Evolutionary conservation across 2,113 vertebrate genomes (phyloP), one percentile per base, ranked within the genome.

Genomic region (Gracilinanus agilis): DNA sequence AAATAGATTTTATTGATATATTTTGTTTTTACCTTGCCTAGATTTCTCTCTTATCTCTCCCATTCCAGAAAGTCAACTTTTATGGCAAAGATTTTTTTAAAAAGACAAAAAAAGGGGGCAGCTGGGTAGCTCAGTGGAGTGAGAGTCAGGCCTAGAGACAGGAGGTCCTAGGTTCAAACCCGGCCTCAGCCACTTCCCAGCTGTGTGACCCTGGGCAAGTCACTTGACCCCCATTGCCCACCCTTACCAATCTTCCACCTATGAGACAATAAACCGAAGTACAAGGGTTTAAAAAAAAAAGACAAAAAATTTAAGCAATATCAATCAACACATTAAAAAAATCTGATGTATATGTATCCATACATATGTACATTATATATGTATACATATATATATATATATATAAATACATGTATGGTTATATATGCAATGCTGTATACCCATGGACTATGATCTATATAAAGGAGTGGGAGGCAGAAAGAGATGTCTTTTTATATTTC

Each of bases 391-490:
- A 27, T 58, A 9, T 3, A 54, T 12, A 56, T 5, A 34, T 67
- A 25, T 19, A 16, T n/a, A 5, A 21, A 0, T 19, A 3, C 19
- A 19, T 67, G 34, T 34, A 9, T 13, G 6, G 0, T 3, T 7
- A 75, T 75, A 75, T 75, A n/a, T 75, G 61, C 61, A n/a, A 19
- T n/a, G 16, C 19, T 83, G n/a, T 34, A 83, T 29, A 83, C 16
- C 2, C 16, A 21, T 83, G n/a, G 7, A 40, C n/a, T 83, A 16
- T 83, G 67, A 83, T 23, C 67, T 83, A 40, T 40, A 19, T n/a
- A 83, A 83, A 83, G 23, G 61, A 40, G 5, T 75, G 67, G 34
- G 6, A 75, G 67, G 11, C 58, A 67, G 0, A 3, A 19, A 11
- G n/a, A 83, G 1, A 2, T 83, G 2, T 23, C 34, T n/a, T 75